Conservation (phyloP, 37 sponge, comb jelly and placozoan species). For the Ianthella basta region DNA sequence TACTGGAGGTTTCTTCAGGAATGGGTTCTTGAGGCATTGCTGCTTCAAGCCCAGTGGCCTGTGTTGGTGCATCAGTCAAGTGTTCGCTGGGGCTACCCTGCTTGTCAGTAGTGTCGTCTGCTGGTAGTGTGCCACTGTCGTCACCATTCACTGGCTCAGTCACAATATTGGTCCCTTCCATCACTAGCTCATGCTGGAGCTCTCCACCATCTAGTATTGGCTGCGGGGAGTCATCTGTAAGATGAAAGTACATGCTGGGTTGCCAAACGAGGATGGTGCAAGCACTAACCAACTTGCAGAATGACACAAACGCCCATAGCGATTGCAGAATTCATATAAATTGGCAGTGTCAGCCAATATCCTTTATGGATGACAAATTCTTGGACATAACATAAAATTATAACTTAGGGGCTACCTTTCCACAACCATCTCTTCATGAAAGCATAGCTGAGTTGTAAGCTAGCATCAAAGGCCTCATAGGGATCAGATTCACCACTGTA, state of each 20-base stretch:
- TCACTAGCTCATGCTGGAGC: constrained; percentile 49
- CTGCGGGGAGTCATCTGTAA: constrained; percentile 7
- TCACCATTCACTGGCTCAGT: neutral
- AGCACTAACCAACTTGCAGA: too few relatives aligned
- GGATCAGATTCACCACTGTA: constrained; percentile 29
- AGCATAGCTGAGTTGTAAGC: constrained; percentile 55
- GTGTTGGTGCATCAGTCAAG: neutral
- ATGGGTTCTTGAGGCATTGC: too few relatives aligned
- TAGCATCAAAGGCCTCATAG: constrained; percentile 33
- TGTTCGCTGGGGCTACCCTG: neutral
- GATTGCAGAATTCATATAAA: too few relatives aligned
- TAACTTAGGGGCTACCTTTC: too few relatives aligned
- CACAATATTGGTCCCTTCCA: constrained; percentile 70
- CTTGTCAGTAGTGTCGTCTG: neutral
- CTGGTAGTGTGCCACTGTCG: neutral
- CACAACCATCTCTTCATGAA: constrained; percentile 70
- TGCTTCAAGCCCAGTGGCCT: too few relatives aligned
- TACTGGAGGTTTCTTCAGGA: too few relatives aligned
- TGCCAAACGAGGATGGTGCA: too few relatives aligned
- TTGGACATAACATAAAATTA: too few relatives aligned
- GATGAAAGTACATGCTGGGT: neutral
- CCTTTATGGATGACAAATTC: too few relatives aligned
- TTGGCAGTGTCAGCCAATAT: too few relatives aligned
- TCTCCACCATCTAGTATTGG: constrained; percentile 70
- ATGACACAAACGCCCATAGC: too few relatives aligned